Base-by-base conservation (phyloP, 2,113 vertebrate species). In the Microcebus murinus region DNA sequence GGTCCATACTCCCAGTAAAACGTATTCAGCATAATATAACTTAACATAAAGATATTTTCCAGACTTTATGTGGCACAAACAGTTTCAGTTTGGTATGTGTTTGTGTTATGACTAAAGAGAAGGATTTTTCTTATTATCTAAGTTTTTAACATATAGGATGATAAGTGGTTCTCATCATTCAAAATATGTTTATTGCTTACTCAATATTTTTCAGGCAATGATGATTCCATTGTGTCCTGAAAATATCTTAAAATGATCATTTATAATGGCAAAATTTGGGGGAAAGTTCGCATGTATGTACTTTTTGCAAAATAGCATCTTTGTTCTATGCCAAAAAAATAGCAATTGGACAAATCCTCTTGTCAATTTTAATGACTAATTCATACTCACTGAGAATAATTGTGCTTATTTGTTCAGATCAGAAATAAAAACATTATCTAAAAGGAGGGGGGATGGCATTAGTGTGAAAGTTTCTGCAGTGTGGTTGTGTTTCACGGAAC, bases 1-100 rank as follows among this genome's bases (percentile, higher is more conserved):
- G 74, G 80, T 95, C 90, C 98, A 20, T 50, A 76, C 95, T 98
- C 87, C 88, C 45, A 90, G 52, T 94, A 73, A 93, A 97, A 96
- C 3, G 0, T 65, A 96, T 74, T 93, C 48, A 68, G 55, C 86
- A 83, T 84, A 92, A 52, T 50, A 70, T 90, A 97, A 81, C 76
- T 93, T 39, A 15, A 34, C 82, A 90, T 86, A 91, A 92, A 82
- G 81, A 14, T 48, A 25, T 73, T 61, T 71, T 96, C 9, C 61
- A 95, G 85, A 10, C 27, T 91, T 93, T 74, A 79, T 57, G 14
- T 94, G 77, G 48, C 68, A 92, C 65, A 20, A 85, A 91, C 15
- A 76, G 57, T 97, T 96, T 90, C 12, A 80, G 17, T 91, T 95
- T 90, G 86, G 39, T 71, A 25, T 87, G 27, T 97, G 36, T 96